A percentile compares a stretch with the other conserved stretches of the same genome.
phyloP scores from a whole-genome alignment of 2,888 invertebrate species.

The Hermaeophaga mercurialis region DNA sequence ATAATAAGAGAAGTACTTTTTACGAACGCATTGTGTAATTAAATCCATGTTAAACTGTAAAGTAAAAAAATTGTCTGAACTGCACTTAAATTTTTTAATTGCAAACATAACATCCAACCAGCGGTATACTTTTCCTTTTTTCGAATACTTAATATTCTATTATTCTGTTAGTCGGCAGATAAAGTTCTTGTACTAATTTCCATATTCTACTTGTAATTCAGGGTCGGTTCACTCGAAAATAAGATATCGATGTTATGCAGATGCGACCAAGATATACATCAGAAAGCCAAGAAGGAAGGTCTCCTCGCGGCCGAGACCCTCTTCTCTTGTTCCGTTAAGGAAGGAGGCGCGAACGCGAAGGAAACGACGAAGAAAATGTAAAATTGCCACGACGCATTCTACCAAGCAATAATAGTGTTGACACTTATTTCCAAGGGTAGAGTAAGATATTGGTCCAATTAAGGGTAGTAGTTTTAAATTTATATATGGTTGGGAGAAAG shows the following conservation, averaged over 20 bases:
- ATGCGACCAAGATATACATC: conserved; percentile 27
- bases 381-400: conserved; percentile 5
- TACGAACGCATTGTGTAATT: too few relatives aligned
- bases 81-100: too few relatives aligned
- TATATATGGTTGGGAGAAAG: too few relatives aligned
- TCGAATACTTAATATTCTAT: conserved; percentile 9
- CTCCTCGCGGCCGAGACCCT: neutral
- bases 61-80: too few relatives aligned
- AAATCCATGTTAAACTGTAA: too few relatives aligned
- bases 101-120: neutral
- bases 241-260: conserved; percentile 34
- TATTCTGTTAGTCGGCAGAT: conserved; percentile 5
- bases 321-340: conserved; percentile 1
- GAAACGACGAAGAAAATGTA: conserved; percentile 10
- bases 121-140: neutral
- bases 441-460: too few relatives aligned
- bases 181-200: conserved; percentile 13
- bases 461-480: too few relatives aligned
- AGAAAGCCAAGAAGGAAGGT: conserved; percentile 13
- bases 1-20: too few relatives aligned
- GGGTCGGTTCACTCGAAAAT: conserved; percentile 22
- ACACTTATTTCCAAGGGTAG: too few relatives aligned
- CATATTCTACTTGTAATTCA: conserved; percentile 29
- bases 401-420: too few relatives aligned
- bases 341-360: conserved; percentile 5